Percentiles rank a stretch among this genome's conserved stretches.
phyloP scores from a whole-genome alignment of 2,797 vertebrate genomes.

The Siniperca obscura region DNA sequence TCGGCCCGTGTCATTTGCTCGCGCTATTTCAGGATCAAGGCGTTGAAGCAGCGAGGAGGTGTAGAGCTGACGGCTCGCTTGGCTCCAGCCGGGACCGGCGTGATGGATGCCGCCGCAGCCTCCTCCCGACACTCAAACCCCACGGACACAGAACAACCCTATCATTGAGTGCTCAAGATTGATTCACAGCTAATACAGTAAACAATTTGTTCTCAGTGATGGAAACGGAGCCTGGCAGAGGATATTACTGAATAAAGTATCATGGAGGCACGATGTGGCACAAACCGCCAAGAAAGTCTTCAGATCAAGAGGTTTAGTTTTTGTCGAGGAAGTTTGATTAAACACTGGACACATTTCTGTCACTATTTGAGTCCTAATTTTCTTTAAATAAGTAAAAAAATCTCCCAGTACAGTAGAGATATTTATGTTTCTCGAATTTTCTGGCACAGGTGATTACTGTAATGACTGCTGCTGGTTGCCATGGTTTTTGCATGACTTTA shows the following conservation, averaged over 20 bases:
- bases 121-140: slow-evolving; percentile 27
- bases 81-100: background rate
- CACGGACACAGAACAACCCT: slow-evolving; percentile 12
- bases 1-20: background rate
- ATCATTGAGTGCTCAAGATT: slow-evolving; percentile 28
- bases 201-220: slow-evolving; percentile 12
- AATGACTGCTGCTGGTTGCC: no score
- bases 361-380: background rate
- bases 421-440: no score
- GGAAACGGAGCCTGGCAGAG: slow-evolving; percentile 24
- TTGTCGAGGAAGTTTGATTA: no score
- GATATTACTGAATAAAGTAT: background rate
- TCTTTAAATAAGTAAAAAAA: no score
- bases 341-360: background rate
- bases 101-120: slow-evolving; percentile 47
- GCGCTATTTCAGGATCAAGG: background rate
- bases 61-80: background rate
- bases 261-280: background rate
- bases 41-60: background rate
- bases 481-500: no score
- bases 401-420: no score
- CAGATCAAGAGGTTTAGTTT: no score
- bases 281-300: background rate
- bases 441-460: no score
- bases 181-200: slow-evolving; percentile 20